These are phyloP conservation scores for Erythrocercus mccallii DNA, from an alignment of 2,113 vertebrate genomes.

Conservation along the genomic window DNA sequence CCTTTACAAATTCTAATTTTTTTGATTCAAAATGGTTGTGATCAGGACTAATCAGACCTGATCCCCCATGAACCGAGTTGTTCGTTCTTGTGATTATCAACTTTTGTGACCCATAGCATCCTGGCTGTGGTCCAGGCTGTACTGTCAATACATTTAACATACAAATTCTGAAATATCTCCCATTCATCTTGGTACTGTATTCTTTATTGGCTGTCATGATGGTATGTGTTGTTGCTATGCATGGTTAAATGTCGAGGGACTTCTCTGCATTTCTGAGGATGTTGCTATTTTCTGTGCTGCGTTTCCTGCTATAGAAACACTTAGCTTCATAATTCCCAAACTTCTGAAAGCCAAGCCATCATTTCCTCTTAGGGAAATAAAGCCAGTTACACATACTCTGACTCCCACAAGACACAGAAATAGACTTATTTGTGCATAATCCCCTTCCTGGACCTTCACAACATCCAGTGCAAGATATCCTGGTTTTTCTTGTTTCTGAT, in stretches of 20 bases:
- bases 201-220: neutral
- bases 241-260: neutral
- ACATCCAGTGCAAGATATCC: neutral
- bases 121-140: neutral
- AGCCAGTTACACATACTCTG: neutral
- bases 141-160: neutral
- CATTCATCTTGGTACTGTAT: neutral
- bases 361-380: neutral
- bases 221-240: neutral
- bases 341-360: neutral
- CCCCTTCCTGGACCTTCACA: accelerated
- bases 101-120: neutral
- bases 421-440: neutral
- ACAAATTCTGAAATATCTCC: neutral
- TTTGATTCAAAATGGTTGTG: neutral
- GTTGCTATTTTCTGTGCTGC: neutral
- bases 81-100: neutral
- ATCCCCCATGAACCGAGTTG: accelerated
- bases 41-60: neutral
- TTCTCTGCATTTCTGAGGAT: neutral
- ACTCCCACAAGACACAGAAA: neutral
- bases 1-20: neutral
- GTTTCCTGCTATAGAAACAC: neutral
- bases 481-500: neutral
- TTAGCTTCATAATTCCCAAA: neutral